Conservation (phyloP, 2,113 vertebrate species). For the Gobio gobio region DNA sequence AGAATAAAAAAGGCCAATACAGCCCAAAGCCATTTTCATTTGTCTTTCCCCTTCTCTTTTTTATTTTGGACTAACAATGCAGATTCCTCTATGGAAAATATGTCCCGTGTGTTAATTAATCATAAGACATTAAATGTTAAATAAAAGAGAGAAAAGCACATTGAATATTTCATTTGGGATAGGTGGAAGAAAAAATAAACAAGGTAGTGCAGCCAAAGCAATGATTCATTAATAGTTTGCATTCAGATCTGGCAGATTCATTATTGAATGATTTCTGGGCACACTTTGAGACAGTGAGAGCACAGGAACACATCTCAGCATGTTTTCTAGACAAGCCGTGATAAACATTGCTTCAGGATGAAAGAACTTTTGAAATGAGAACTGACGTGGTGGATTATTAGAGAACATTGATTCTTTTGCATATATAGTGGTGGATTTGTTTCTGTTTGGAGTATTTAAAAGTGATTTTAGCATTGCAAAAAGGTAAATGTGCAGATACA, state of each 20-base stretch:
- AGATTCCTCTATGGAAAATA: slow-evolving; percentile 69
- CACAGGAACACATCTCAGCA: slow-evolving; percentile 24
- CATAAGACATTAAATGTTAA: slow-evolving; percentile 74
- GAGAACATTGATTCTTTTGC: not conserved
- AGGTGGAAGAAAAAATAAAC: slow-evolving; percentile 73
- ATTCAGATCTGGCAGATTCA: slow-evolving; percentile 68
- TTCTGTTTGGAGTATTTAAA: slow-evolving; percentile 4
- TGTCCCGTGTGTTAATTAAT: slow-evolving; percentile 71
- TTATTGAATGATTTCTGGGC: slow-evolving; percentile 56
- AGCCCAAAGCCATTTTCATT: slow-evolving; percentile 66
- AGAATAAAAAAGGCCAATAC: slow-evolving; percentile 61
- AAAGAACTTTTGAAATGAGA: slow-evolving; percentile 15
- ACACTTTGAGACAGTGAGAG: slow-evolving; percentile 46
- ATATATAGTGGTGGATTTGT: slow-evolving; percentile 23
- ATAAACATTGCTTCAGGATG: slow-evolving; percentile 47
- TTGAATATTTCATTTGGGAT: slow-evolving; percentile 72
- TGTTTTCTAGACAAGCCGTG: slow-evolving; percentile 28
- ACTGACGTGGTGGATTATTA: not conserved
- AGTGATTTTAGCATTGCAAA: not conserved
- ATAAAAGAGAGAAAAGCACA: slow-evolving; percentile 64
- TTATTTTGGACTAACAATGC: slow-evolving; percentile 65
- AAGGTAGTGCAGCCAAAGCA: slow-evolving; percentile 60
- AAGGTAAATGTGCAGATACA: not conserved
- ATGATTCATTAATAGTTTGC: slow-evolving; percentile 72
- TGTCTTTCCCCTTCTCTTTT: slow-evolving; percentile 61